Evolutionary conservation across 2,113 vertebrate species (phyloP).

Genomic region (Dissostichus mawsoni): DNA sequence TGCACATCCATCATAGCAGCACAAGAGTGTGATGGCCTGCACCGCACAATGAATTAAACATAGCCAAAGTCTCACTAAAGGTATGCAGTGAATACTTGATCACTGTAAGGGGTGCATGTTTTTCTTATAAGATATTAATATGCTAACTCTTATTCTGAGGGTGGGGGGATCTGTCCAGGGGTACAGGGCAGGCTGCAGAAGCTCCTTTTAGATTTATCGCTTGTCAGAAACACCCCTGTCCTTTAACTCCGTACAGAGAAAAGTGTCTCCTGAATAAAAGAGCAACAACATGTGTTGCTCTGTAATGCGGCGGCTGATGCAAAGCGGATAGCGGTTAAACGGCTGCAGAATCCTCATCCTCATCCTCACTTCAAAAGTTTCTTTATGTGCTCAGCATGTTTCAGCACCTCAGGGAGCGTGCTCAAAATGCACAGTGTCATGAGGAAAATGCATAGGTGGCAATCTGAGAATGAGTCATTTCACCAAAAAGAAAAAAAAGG

Average conservation of each 20-base stretch:
- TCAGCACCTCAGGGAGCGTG: slow-evolving; percentile 7
- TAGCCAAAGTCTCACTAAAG: slow-evolving; percentile 71
- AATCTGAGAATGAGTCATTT: slow-evolving; percentile 38
- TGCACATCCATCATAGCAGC: slow-evolving; percentile 75
- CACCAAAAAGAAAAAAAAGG: slow-evolving; percentile 11
- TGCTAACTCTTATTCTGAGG: slow-evolving; percentile 60
- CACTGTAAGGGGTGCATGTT: slow-evolving; percentile 68
- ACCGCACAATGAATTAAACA: slow-evolving; percentile 79
- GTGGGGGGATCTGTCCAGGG: slow-evolving; percentile 44
- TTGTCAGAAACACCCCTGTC: slow-evolving; percentile 55
- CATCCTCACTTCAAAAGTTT: slow-evolving; percentile 40
- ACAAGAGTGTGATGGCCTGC: slow-evolving; percentile 61
- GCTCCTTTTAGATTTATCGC: slow-evolving; percentile 67
- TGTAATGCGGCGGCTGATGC: slow-evolving; percentile 5
- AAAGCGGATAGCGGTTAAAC: slow-evolving; percentile 19
- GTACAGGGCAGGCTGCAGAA: slow-evolving; percentile 32
- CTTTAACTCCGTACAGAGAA: slow-evolving; percentile 48
- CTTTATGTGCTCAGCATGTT: slow-evolving; percentile 55
- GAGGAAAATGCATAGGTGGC: slow-evolving; percentile 50
- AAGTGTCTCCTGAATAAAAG: slow-evolving; percentile 43
- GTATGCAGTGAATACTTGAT: slow-evolving; percentile 82
- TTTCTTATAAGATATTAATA: slow-evolving; percentile 77
- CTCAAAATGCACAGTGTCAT: slow-evolving; percentile 28
- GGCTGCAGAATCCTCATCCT: slow-evolving; percentile 23
- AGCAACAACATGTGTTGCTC: slow-evolving; percentile 30